phyloP scores from a whole-genome alignment of 2,797 vertebrate genomes.

The Rhynchotus rufescens region DNA sequence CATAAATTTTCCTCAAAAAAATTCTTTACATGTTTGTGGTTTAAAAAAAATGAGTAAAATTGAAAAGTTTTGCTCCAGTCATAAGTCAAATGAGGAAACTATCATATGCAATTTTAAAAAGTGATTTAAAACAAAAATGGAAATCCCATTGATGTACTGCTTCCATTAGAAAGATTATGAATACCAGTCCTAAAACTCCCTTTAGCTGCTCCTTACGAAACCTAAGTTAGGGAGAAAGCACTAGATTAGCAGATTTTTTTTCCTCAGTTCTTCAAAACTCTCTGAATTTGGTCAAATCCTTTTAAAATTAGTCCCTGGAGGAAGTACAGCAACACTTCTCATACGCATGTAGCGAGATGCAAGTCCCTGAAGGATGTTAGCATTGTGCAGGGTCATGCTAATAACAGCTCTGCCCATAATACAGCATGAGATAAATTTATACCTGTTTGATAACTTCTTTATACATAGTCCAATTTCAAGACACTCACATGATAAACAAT shows the following conservation, averaged over 20 bases:
- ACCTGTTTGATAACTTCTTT: not conserved
- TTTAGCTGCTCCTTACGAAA: rapidly evolving
- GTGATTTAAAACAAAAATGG: not conserved
- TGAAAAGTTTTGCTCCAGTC: not conserved
- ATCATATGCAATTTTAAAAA: not conserved
- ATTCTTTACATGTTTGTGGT: rapidly evolving
- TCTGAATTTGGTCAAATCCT: not conserved
- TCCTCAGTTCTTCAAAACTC: not conserved
- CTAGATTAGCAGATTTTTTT: not conserved
- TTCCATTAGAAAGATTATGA: not conserved
- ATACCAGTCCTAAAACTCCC: rapidly evolving
- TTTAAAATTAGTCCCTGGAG: not conserved
- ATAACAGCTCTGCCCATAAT: not conserved
- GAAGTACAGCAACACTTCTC: rapidly evolving
- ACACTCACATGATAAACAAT: not conserved
- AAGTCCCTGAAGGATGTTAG: not conserved
- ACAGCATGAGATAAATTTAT: rapidly evolving
- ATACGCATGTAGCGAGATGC: rapidly evolving
- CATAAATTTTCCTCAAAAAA: rapidly evolving
- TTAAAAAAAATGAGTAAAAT: not conserved
- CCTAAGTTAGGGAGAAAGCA: rapidly evolving
- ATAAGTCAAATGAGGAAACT: rapidly evolving
- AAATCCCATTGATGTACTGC: not conserved
- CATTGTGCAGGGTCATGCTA: rapidly evolving
- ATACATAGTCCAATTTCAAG: rapidly evolving